Conservation (phyloP, 2,888 invertebrate species). For the Phalera bucephala region DNA sequence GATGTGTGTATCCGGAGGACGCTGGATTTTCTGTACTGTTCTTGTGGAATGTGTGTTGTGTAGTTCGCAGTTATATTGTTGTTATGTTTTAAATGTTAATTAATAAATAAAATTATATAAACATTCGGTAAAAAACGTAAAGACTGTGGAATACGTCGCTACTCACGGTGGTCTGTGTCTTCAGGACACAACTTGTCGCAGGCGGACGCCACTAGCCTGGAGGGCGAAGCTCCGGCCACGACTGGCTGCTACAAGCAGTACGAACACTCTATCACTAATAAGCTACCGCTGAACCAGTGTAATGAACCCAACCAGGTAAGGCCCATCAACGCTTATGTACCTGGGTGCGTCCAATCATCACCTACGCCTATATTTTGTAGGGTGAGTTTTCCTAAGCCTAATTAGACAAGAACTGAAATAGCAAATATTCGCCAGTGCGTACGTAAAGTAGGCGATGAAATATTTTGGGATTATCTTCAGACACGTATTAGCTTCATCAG, state of each 20-base stretch:
- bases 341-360: constrained; percentile 49
- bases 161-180: constrained; percentile 79
- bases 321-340: constrained; percentile 3
- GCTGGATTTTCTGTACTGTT: constrained; percentile 73
- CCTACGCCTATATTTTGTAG: constrained; percentile 8
- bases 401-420: background rate
- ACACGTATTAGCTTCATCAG: too few relatives aligned
- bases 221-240: constrained; percentile 89
- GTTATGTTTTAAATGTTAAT: constrained; percentile 59
- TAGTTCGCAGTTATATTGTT: constrained; percentile 69
- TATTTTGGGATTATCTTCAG: too few relatives aligned
- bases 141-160: constrained; percentile 63
- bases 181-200: constrained; percentile 96
- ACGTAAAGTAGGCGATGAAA: constrained; percentile 19
- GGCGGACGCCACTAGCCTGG: constrained; percentile 93
- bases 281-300: constrained; percentile 49
- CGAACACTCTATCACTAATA: constrained; percentile 85
- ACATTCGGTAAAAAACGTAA: constrained; percentile 43
- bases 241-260: constrained; percentile 91
- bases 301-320: constrained; percentile 70
- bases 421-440: background rate
- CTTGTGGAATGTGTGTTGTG: constrained; percentile 79
- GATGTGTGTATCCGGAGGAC: constrained; percentile 79
- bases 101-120: constrained; percentile 38
- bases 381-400: too few relatives aligned